A percentile compares a stretch with the other conserved stretches of the same genome.
Conservation (phyloP, 2,888 invertebrate species). For the Tetanocera ferruginea region DNA sequence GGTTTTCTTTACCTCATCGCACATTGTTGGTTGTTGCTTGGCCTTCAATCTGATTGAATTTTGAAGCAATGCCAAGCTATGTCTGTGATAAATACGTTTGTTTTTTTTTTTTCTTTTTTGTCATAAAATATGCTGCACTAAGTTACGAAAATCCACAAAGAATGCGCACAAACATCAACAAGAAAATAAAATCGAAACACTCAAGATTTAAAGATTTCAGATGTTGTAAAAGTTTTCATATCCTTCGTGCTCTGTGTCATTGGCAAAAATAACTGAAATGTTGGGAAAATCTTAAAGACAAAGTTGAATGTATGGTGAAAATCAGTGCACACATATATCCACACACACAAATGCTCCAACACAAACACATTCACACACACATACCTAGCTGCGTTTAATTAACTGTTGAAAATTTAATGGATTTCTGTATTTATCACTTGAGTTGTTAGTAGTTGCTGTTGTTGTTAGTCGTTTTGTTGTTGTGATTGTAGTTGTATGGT, state of each 20-base stretch:
- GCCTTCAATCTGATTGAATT: conserved; percentile 12
- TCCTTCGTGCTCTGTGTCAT: neutral
- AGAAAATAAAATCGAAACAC: neutral
- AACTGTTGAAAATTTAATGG: conserved; percentile 14
- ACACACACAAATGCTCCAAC: conserved; percentile 4
- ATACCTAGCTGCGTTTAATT: conserved; percentile 1
- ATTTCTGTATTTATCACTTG: neutral
- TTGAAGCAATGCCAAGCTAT: neutral
- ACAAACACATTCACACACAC: neutral
- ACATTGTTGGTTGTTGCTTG: neutral
- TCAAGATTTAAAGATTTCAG: neutral
- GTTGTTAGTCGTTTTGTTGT: conserved; percentile 18
- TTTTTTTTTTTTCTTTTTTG: neutral
- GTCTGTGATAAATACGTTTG: neutral
- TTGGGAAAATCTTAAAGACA: neutral
- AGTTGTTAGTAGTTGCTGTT: neutral
- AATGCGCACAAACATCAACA: neutral
- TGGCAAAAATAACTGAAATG: neutral
- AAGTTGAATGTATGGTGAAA: neutral
- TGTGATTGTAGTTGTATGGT: neutral
- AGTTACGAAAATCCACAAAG: neutral
- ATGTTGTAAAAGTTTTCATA: neutral
- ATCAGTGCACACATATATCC: neutral
- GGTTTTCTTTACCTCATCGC: conserved; percentile 41
- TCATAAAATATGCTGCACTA: neutral